Evolutionary conservation across 2,113 vertebrate genomes (phyloP).

Genomic region (Balaenoptera acutorostrata): DNA sequence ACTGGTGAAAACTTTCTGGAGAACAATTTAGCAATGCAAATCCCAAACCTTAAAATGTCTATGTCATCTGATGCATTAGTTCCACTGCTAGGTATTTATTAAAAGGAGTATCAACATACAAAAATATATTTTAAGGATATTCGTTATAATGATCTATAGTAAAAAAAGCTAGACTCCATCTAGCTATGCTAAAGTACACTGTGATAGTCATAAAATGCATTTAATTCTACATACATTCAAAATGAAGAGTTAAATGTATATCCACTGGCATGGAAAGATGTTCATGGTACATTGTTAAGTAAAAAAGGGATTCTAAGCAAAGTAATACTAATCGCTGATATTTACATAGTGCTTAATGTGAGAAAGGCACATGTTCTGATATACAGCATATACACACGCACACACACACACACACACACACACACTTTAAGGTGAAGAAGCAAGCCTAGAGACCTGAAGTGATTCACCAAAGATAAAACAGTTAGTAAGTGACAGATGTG

Average conservation of each 20-base stretch:
- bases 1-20: neutral
- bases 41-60: neutral
- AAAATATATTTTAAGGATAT: neutral
- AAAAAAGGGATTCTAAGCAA: neutral
- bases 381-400: too few species aligned
- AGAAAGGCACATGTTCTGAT: neutral
- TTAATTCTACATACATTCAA: neutral
- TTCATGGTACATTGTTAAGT: neutral
- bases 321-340: neutral
- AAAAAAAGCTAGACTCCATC: neutral
- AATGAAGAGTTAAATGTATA: neutral
- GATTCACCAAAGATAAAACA: conserved; percentile 8
- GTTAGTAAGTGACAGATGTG: neutral
- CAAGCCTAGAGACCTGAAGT: neutral
- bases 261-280: neutral
- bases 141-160: neutral
- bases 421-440: neutral
- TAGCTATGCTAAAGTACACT: neutral
- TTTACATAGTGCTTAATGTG: neutral
- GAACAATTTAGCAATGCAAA: neutral
- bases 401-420: too few species aligned
- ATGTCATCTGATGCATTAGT: neutral
- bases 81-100: neutral
- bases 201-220: neutral
- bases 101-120: neutral